Conservation (phyloP, 2,888 invertebrate species). For the Microctonus brassicae region DNA sequence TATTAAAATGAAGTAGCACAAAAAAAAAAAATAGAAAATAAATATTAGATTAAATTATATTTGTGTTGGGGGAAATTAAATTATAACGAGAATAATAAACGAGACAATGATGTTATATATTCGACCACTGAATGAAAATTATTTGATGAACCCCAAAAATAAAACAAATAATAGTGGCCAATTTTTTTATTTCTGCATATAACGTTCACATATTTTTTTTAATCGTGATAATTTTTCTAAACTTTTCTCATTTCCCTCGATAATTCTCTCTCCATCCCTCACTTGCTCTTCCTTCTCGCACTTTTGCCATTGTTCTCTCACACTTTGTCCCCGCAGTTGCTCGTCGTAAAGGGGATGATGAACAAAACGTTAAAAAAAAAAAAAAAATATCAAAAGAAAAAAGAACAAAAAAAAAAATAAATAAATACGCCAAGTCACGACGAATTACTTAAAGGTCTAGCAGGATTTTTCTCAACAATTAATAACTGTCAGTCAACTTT, state of each 20-base stretch:
- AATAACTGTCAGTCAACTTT: constrained; percentile 34
- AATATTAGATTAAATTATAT: not conserved
- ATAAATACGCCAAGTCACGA: constrained; percentile 32
- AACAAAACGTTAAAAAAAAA: not conserved
- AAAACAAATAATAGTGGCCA: not conserved
- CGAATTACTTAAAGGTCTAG: constrained; percentile 32
- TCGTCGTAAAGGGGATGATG: not conserved
- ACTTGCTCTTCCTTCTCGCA: too few relatives aligned
- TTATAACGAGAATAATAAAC: not conserved
- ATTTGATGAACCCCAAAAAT: not conserved
- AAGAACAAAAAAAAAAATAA: too few relatives aligned
- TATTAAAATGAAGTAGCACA: not conserved
- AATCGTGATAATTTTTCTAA: constrained; percentile 6
- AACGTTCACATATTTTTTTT: not conserved
- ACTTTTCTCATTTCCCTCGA: constrained; percentile 28
- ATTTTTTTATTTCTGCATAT: not conserved
- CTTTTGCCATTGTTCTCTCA: not conserved
- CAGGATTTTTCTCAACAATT: constrained; percentile 31
- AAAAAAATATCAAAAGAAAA: too few relatives aligned
- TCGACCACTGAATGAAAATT: not conserved
- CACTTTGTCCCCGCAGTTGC: not conserved
- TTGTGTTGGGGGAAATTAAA: not conserved
- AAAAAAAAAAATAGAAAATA: not conserved
- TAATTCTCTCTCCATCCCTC: not conserved
- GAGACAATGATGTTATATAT: not conserved